Evolutionary conservation across 2,888 invertebrate genomes (phyloP).

Genomic region (Coenonympha glycerion): DNA sequence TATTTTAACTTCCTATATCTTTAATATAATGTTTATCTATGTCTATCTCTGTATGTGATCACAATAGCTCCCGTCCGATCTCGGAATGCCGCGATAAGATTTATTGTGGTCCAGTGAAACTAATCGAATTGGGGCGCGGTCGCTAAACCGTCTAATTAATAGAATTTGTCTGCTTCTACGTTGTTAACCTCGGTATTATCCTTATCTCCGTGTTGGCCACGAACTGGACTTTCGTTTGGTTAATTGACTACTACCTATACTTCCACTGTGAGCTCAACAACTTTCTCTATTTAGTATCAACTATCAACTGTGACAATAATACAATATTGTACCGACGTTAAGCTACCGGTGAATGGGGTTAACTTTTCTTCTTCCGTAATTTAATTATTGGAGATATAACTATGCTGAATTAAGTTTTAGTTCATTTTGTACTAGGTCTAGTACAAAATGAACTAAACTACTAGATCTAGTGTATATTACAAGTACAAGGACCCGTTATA

Average conservation of each 20-base stretch:
- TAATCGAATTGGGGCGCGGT: slow-evolving; percentile 31
- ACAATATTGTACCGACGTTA: neutral
- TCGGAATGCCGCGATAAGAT: slow-evolving; percentile 29
- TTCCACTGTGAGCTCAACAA: slow-evolving; percentile 1
- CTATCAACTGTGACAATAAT: slow-evolving; percentile 1
- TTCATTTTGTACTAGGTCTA: no score
- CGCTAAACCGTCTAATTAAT: slow-evolving; percentile 30
- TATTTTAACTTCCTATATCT: no score
- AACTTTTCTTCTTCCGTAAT: no score
- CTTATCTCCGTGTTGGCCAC: slow-evolving; percentile 28
- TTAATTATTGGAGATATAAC: no score
- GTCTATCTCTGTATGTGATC: no score
- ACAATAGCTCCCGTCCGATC: slow-evolving; percentile 18
- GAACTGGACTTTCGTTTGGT: slow-evolving; percentile 22
- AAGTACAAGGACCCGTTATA: no score
- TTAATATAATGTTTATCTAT: no score
- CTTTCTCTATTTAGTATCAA: slow-evolving; percentile 12
- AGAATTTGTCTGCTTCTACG: slow-evolving; percentile 33
- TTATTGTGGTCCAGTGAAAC: slow-evolving; percentile 23
- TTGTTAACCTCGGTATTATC: slow-evolving; percentile 29
- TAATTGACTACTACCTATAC: slow-evolving; percentile 10
- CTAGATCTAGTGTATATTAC: no score
- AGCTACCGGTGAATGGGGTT: no score
- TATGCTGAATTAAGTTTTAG: no score
- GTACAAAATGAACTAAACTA: no score